These are phyloP conservation scores for Ceyx cyanopectus DNA, from an alignment of 2,113 vertebrate genomes.

Conservation along the genomic window DNA sequence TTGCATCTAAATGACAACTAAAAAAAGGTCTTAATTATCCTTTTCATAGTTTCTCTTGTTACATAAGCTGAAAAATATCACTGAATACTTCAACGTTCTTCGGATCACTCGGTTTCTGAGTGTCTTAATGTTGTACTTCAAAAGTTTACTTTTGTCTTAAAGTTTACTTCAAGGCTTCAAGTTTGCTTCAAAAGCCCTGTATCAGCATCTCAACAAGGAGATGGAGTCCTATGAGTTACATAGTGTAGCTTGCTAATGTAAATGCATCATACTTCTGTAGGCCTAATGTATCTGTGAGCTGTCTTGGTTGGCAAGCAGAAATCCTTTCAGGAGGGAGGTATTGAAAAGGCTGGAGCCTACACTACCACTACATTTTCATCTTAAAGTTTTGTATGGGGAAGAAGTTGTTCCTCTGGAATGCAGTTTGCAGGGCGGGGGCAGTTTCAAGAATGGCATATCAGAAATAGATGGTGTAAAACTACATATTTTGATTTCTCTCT, in stretches of 20 bases:
- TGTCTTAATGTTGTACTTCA: not conserved
- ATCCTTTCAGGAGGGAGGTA: not conserved
- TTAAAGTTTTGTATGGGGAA: not conserved
- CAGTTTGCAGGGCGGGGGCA: not conserved
- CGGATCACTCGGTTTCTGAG: not conserved
- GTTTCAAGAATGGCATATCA: not conserved
- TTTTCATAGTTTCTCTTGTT: not conserved
- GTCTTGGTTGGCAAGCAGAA: not conserved
- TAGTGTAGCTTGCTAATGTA: not conserved
- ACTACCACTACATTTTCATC: not conserved
- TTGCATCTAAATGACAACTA: not conserved
- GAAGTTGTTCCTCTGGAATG: not conserved
- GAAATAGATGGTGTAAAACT: not conserved
- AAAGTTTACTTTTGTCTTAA: not conserved
- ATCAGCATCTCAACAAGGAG: not conserved
- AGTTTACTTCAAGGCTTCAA: not conserved
- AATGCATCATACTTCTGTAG: not conserved
- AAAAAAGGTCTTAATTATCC: not conserved
- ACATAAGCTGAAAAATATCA: not conserved
- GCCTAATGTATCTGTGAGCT: not conserved
- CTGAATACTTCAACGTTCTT: not conserved
- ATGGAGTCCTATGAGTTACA: not conserved
- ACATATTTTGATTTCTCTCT: not conserved
- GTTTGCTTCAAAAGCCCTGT: not conserved
- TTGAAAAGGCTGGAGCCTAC: not conserved